Base-by-base conservation (phyloP, 2,797 vertebrate genomes). In the Anas bernieri region DNA sequence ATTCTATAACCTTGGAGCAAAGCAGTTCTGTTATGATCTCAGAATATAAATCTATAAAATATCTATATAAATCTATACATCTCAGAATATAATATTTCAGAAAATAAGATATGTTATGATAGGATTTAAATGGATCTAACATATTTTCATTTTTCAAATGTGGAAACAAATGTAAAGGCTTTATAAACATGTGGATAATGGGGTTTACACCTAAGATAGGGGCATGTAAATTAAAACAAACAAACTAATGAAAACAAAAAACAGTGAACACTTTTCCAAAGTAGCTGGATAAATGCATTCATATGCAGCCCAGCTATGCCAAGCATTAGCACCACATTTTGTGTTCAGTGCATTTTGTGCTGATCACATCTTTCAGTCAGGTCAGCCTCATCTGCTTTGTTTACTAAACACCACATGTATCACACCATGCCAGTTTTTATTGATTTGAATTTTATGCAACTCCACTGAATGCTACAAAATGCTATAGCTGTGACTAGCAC, bases 391-490 rank as follows among this genome's bases (percentile, higher is more conserved):
- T 86, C 91, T 88, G 68, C 88, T 92, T 79, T 94, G 77, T 96
- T 97, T 97, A 76, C 73, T 96, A 92, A 97, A 96, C 83, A 97
- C 58, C 84, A 68, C 90, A 79, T 92, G 63, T 45, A 93, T 93
- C 96, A 83, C 63, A 73, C 35, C 61, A 91, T 76, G 75, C 55
- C 83, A 94, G 68, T 85, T 94, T 90, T 93, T 94, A 96, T 95
- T 68, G 94, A 96, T 97, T 90, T 93, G 52, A n/a, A 68, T 94
- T 96, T 96, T 76, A 85, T 72, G 84, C 91, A 45, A 63, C 94
- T 96, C 89, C 83, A 83, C 41, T 67, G 90, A 91, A 88, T 33
- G 64, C 55, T 89, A 39, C 67, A 88, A 75, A 94, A 94, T 67
- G 15, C 48, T 72, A 17, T 15, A 69, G 37, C 54, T 96, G 93